Evolutionary conservation across 2,113 vertebrate species (phyloP), one percentile per base, ranked within the genome.

Genomic region (Casuarius casuarius): DNA sequence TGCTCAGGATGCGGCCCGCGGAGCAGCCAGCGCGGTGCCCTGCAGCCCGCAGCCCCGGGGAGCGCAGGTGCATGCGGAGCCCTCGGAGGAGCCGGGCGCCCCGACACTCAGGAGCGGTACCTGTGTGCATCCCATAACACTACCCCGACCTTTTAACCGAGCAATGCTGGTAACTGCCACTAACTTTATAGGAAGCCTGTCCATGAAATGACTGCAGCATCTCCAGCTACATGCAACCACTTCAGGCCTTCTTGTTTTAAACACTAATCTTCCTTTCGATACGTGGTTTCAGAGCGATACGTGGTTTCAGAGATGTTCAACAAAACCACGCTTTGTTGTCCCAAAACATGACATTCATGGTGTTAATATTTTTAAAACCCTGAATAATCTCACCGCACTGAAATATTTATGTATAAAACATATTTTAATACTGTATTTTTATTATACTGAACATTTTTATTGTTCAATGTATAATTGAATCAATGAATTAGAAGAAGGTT

Each of bases 401-500:
- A 87, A 97, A 95, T 71, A 97, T 96, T 97, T 90, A 92, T 95
- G 86, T 72, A 82, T 89, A 74, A 77, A 97, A 49, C 91, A 83
- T 29, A 52, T 91, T 97, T 87, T 95, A 94, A 84, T 91, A 87
- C 54, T 83, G 23, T 52, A 68, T 85, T 97, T 97, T 97, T 97
- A 90, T 96, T 94, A 89, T 49, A 83, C 58, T 5, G 29, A 97
- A 96, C 91, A 89, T 89, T 93, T 96, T 96, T 95, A 96, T 89
- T 96, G 92, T 97, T 95, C 88, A 86, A 56, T 71, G 17, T 92
- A 84, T 97, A 95, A 97, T 95, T 93, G 84, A 96, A 93, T 96
- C 97, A 92, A 96, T 97, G 93, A 97, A 97, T 97, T 97, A 97
- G 93, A 92, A 90, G 94, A 74, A 90, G 91, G 66, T 96, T 94